Evolutionary conservation across 2,888 invertebrate genomes (phyloP).

Genomic region (Salticus scenicus): DNA sequence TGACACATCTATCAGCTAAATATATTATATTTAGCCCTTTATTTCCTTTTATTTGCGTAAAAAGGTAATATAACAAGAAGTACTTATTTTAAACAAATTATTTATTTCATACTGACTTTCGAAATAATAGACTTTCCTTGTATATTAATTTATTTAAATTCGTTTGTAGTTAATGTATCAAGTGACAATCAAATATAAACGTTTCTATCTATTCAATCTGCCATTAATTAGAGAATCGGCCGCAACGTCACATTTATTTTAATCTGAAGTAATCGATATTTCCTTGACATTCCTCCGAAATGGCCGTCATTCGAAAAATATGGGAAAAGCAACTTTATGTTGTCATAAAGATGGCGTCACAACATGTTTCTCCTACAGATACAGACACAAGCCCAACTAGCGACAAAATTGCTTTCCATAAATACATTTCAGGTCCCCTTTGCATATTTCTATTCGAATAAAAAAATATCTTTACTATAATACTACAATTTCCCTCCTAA

Average conservation of each 20-base stretch:
- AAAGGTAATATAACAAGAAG: too few relatives aligned
- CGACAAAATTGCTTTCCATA: not conserved
- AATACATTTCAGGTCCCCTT: not conserved
- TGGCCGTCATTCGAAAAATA: not conserved
- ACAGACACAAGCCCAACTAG: not conserved
- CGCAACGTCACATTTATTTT: not conserved
- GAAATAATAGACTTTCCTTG: too few relatives aligned
- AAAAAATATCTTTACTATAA: not conserved
- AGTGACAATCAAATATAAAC: too few relatives aligned
- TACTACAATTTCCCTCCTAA: not conserved
- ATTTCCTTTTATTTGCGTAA: too few relatives aligned
- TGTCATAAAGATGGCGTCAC: not conserved
- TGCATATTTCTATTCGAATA: not conserved
- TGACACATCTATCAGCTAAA: too few relatives aligned
- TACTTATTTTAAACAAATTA: too few relatives aligned
- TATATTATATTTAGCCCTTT: too few relatives aligned
- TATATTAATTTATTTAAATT: too few relatives aligned
- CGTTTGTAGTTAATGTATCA: too few relatives aligned
- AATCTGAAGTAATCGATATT: not conserved
- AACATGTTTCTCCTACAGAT: not conserved
- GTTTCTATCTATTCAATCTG: too few relatives aligned
- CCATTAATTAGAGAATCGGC: not conserved
- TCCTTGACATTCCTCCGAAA: not conserved
- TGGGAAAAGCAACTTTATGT: not conserved
- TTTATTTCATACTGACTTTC: too few relatives aligned